Evolutionary conservation across 2,113 vertebrate species (phyloP), one percentile per base, ranked within the genome.

Genomic region (human): DNA sequence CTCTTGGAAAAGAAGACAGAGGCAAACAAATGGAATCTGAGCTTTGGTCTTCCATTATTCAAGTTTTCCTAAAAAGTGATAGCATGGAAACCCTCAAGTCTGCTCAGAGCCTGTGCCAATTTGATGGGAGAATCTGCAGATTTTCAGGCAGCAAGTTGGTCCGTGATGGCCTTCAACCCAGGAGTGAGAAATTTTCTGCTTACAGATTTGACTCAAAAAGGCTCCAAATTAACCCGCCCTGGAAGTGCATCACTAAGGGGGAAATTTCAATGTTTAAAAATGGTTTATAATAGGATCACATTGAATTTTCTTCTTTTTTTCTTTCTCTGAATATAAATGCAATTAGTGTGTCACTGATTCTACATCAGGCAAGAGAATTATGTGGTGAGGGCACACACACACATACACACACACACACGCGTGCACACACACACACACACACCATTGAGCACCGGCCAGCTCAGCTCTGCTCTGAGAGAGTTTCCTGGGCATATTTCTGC

Each of bases 181-280:
- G 61, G 82, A 97, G 87, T 89, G 92, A 97, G 96, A 95, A 97
- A 96, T 96, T 96, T 93, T 98, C 68, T 96, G 93, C 97, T 98
- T 97, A 97, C 87, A 92, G 89, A 96, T 83, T 97, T 89, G 73
- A 95, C 79, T 97, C 83, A 64, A 81, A 97, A 97, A 86, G 61
- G 57, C 91, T 97, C 86, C 95, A 96, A 78, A 80, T 96, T 88
- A 94, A n/a, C 94, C 79, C 89, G 92, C 92, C 93, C 93, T 97
- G 89, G 83, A 93, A 97, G 61, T 94, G 11, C 57, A 96, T 95
- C 86, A 96, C 30, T 55, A 95, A 94, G 73, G 75, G 83, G 45
- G 91, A 93, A 97, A 96, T 92, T 94, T 97, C 70, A 68, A 0
- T 90, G 92, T 96, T 97, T 98, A 91, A 97, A 96, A 97, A 93